Evolutionary conservation across 64 coral and sea anemone genomes (phyloP).

Genomic region (Orbicella faveolata): DNA sequence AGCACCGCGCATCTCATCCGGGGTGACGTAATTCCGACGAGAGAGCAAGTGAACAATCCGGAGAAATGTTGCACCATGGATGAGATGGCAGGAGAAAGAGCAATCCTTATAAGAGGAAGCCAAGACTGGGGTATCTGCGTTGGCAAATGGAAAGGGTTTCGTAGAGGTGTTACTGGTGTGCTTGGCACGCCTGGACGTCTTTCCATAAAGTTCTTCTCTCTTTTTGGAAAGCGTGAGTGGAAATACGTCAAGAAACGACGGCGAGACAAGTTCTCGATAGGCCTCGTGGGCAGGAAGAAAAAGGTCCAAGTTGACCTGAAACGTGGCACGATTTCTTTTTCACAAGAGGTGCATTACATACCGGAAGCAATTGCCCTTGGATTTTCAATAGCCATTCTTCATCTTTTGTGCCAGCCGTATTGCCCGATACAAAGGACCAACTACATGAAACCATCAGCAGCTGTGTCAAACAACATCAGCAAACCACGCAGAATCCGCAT

Average conservation of each 20-base stretch:
- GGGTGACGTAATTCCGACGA: constrained; percentile 28
- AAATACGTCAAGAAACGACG: not conserved
- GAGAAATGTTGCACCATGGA: constrained; percentile 18
- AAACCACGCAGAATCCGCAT: constrained; percentile 48
- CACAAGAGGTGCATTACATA: not conserved
- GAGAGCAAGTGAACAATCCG: constrained; percentile 3
- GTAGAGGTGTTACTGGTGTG: not conserved
- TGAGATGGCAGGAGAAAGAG: constrained; percentile 46
- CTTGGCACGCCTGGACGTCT: constrained; percentile 28
- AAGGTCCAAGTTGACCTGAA: constrained; percentile 44
- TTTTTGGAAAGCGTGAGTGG: constrained; percentile 3
- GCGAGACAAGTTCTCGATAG: constrained; percentile 20
- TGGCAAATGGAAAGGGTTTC: no score
- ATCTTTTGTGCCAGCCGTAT: constrained; percentile 62
- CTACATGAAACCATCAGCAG: constrained; percentile 14
- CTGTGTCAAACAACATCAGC: not conserved
- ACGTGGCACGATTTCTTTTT: constrained; percentile 34
- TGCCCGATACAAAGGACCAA: not conserved
- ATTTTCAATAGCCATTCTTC: constrained; percentile 66
- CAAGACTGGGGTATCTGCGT: no score
- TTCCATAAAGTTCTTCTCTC: constrained; percentile 32
- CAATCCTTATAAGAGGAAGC: constrained; percentile 64
- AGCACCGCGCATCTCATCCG: constrained; percentile 38
- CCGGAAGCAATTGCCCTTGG: constrained; percentile 61
- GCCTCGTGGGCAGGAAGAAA: constrained; percentile 3